These are phyloP conservation scores for Zoanthus solanderi DNA, from an alignment of 92 coral and sea anemone genomes.

Conservation along the genomic window DNA sequence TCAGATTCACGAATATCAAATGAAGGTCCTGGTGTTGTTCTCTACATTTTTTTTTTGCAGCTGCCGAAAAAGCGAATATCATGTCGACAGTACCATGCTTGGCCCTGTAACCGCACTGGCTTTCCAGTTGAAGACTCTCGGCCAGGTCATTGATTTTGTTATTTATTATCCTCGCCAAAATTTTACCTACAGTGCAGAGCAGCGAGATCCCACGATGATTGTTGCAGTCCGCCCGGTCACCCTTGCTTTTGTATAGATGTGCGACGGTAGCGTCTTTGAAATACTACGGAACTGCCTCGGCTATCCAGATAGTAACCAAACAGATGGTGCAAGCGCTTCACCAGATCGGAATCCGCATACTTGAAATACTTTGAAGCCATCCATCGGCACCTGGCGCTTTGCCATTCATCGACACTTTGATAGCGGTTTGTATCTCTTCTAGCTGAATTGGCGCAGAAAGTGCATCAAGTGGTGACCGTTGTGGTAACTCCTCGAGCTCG, in stretches of 20 bases:
- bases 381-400: slow-evolving; percentile 10
- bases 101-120: slow-evolving; percentile 35
- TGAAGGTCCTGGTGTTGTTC: slow-evolving; percentile 37
- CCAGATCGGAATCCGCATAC: slow-evolving; percentile 13
- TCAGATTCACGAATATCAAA: slow-evolving; percentile 43
- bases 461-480: not conserved
- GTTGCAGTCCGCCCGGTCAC: slow-evolving; percentile 20
- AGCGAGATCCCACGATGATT: slow-evolving; percentile 49
- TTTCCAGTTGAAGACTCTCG: not conserved
- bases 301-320: slow-evolving; percentile 15
- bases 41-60: slow-evolving; percentile 30
- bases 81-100: slow-evolving; percentile 37
- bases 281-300: slow-evolving; percentile 3
- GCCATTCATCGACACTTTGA: not conserved
- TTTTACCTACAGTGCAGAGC: slow-evolving; percentile 4
- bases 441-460: not conserved
- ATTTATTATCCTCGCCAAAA: slow-evolving; percentile 30
- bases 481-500: slow-evolving; percentile 4
- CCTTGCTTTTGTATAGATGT: slow-evolving; percentile 21
- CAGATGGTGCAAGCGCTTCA: slow-evolving; percentile 1
- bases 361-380: slow-evolving; percentile 24
- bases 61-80: slow-evolving; percentile 36
- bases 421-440: slow-evolving; percentile 8
- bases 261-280: slow-evolving; percentile 28
- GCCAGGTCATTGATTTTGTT: not conserved